phyloP scores from a whole-genome alignment of 1,140 invertebrate species.

The Aphidius gifuensis region DNA sequence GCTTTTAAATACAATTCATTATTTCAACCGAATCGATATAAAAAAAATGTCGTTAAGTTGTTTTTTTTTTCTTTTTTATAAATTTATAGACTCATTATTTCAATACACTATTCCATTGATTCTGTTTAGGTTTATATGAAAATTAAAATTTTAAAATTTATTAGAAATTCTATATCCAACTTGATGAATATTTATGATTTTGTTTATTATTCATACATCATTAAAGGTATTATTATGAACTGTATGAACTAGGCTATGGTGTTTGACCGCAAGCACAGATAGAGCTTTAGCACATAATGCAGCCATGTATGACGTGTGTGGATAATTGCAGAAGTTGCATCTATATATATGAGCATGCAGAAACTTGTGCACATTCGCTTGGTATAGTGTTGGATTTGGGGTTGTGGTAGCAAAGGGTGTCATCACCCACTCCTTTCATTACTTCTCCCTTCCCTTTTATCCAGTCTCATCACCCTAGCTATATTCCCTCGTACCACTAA shows the following conservation, averaged over 20 bases:
- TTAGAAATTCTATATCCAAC: too few relatives aligned
- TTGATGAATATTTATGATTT: too few relatives aligned
- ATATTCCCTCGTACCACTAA: slow-evolving; percentile 40
- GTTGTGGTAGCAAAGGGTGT: slow-evolving; percentile 52
- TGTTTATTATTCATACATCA: too few relatives aligned
- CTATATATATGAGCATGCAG: slow-evolving; percentile 34
- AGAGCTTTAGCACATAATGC: slow-evolving; percentile 36
- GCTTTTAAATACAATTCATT: slow-evolving; percentile 15
- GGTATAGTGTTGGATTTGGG: slow-evolving; percentile 29
- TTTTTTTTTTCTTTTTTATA: background rate
- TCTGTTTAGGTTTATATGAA: too few relatives aligned
- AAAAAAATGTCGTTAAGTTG: too few relatives aligned
- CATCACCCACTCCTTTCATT: slow-evolving; percentile 31
- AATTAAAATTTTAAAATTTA: too few relatives aligned
- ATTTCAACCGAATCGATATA: background rate
- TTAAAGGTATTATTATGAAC: too few relatives aligned
- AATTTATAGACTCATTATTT: slow-evolving; percentile 2
- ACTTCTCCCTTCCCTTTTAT: background rate
- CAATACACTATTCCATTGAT: too few relatives aligned
- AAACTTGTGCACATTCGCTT: slow-evolving; percentile 17
- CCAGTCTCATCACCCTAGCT: background rate
- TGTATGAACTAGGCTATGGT: background rate
- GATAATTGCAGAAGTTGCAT: slow-evolving; percentile 52
- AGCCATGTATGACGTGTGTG: slow-evolving; percentile 46
- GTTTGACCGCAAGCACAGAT: background rate